These are phyloP conservation scores for Phortica magna DNA, from an alignment of 2,888 invertebrate genomes.

Conservation along the genomic window DNA sequence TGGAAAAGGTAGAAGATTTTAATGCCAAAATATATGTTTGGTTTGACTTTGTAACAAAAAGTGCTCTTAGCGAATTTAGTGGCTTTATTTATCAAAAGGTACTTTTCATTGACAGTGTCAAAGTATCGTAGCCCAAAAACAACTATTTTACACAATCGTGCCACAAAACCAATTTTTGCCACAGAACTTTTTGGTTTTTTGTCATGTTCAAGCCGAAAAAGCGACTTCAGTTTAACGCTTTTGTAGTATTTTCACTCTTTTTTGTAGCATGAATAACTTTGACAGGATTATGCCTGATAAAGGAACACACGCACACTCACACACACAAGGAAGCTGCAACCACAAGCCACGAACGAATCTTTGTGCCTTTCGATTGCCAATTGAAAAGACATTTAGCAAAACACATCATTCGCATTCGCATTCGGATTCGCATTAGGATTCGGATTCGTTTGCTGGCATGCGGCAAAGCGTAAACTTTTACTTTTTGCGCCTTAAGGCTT, in stretches of 20 bases:
- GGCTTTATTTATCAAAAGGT: no score
- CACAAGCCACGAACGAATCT: slow-evolving; percentile 36
- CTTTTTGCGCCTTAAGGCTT: slow-evolving; percentile 52
- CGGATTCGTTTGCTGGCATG: slow-evolving; percentile 8
- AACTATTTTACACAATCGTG: no score
- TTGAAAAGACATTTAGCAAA: slow-evolving; percentile 70
- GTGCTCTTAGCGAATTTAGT: no score
- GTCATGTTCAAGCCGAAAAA: background rate
- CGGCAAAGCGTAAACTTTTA: background rate
- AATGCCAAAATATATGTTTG: no score
- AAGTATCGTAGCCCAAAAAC: no score
- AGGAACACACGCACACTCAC: slow-evolving; percentile 63
- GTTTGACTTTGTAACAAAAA: no score
- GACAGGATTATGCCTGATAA: slow-evolving; percentile 71
- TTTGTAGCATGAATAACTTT: slow-evolving; percentile 63
- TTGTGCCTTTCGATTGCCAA: slow-evolving; percentile 66
- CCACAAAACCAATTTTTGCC: no score
- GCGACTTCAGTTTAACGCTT: background rate
- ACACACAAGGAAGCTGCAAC: slow-evolving; percentile 26
- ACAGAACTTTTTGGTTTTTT: background rate
- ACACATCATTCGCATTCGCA: slow-evolving; percentile 49
- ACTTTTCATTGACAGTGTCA: no score
- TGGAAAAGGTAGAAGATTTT: no score
- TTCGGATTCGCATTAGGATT: slow-evolving; percentile 21
- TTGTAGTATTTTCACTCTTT: slow-evolving; percentile 40